phyloP scores from a whole-genome alignment of 2,113 vertebrate genomes.

The Willisornis vidua region DNA sequence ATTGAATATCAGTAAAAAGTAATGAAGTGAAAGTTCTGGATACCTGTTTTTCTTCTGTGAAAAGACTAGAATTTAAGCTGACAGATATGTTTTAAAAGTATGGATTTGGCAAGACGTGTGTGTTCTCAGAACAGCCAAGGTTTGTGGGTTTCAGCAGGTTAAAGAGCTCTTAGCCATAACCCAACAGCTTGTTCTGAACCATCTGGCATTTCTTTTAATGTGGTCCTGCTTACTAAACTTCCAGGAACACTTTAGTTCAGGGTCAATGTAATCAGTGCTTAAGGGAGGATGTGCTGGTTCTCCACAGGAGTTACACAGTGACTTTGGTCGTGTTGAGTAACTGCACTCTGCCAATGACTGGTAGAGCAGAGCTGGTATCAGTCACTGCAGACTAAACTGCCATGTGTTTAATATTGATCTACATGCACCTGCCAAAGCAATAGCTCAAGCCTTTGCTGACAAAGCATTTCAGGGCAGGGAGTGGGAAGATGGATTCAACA shows the following conservation, averaged over 20 bases:
- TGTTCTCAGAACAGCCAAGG: not conserved
- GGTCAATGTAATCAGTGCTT: not conserved
- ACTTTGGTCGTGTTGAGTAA: not conserved
- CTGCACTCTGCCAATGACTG: not conserved
- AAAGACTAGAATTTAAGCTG: not conserved
- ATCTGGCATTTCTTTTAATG: not conserved
- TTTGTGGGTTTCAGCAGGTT: not conserved
- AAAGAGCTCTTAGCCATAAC: not conserved
- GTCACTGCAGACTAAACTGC: not conserved
- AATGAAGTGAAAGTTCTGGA: not conserved
- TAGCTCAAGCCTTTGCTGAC: slow-evolving; percentile 39
- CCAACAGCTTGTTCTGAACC: not conserved
- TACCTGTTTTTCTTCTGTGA: not conserved
- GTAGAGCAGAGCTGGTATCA: not conserved
- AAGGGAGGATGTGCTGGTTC: not conserved
- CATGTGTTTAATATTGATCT: slow-evolving; percentile 29
- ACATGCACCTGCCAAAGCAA: not conserved
- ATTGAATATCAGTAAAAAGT: not conserved
- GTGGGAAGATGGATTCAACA: not conserved
- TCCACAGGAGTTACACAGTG: not conserved
- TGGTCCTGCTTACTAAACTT: not conserved
- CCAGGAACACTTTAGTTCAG: not conserved
- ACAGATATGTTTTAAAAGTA: not conserved
- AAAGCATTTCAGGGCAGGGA: not conserved
- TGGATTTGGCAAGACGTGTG: not conserved